Percentiles rank a stretch among this genome's conserved stretches.
Conservation (phyloP, 2,888 invertebrate genomes). For the Colostygia pectinataria region DNA sequence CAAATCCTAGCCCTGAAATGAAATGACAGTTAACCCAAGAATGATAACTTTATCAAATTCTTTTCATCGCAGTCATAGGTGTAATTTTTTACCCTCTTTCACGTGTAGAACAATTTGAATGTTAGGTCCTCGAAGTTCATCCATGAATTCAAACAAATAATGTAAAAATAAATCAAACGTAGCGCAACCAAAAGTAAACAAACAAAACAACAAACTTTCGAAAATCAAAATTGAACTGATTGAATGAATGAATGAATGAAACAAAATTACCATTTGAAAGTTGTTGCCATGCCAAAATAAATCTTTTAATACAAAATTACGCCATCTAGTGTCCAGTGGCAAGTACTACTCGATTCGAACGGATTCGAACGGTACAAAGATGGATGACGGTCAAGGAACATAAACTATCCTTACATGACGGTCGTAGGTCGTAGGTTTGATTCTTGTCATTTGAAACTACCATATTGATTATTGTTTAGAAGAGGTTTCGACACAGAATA, state of each 20-base stretch:
- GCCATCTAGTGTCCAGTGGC: background rate
- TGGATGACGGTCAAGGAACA: no score
- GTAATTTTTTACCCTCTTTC: constrained; percentile 80
- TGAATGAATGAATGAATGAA: constrained; percentile 6
- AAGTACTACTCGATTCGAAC: no score
- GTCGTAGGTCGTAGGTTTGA: no score
- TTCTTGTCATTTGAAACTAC: no score
- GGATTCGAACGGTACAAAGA: no score
- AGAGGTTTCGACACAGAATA: no score
- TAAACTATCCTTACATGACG: no score
- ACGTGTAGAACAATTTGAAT: constrained; percentile 86
- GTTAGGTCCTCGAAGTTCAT: constrained; percentile 84
- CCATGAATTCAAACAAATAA: constrained; percentile 73
- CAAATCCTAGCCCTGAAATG: constrained; percentile 83
- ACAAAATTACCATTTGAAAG: no score
- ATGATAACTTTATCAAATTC: background rate
- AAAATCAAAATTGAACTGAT: constrained; percentile 19
- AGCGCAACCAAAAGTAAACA: constrained; percentile 48
- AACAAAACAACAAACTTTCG: constrained; percentile 17
- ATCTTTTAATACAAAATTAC: no score
- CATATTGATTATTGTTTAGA: no score
- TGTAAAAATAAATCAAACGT: constrained; percentile 55
- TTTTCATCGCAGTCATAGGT: no score
- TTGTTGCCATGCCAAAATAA: no score
- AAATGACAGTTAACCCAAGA: constrained; percentile 3